Evolutionary conservation across 2,797 vertebrate species (phyloP), one percentile per base, ranked within the genome.

Genomic region (Melanotaenia trifasciata): DNA sequence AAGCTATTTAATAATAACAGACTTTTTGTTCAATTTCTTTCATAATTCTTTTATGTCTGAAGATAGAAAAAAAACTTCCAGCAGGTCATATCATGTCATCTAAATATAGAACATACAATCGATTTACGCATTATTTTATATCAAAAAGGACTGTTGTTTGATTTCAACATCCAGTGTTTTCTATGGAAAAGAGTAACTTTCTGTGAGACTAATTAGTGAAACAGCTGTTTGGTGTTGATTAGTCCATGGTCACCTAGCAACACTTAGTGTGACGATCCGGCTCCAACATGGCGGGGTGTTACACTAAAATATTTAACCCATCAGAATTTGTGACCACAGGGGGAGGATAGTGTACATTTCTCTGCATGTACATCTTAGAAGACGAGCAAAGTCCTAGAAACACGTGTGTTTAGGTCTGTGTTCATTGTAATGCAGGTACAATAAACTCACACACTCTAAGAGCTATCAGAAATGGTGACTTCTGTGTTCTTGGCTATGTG

Each of bases 211-310:
- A 24, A 28, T 16, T 54, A 26, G 53, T 18, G 22, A 4, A 54
- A 28, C 24, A 16, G 53, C 2, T 28, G 24, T 13, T 18, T 3
- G 30, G 18, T 38, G 28, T 18, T 61, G 61, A 66, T 67, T 66
- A 63, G 67, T 12, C 24, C 16, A 13, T 30, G 62, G 81, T 77
- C 45, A 33, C 72, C 43, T 45, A 66, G 64, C 69, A 63, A 70
- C 45, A 56, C 10, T 24, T 12, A 3, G 12, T 2, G 45, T 28
- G 33, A 22, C 36, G 58, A 36, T 10, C 6, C 7, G 8, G 14
- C 43, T 69, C 20, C 72, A 58, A 32, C 22, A 60, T 36, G 74
- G 56, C 12, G 47, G 30, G 28, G 4, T 30, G 28, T 30, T 30
- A 30, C 28, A 30, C 28, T 30, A 30, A 30, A 30, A 30, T 30